These are phyloP conservation scores for Lapara coniferarum DNA, from an alignment of 2,888 invertebrate species.

Conservation along the genomic window DNA sequence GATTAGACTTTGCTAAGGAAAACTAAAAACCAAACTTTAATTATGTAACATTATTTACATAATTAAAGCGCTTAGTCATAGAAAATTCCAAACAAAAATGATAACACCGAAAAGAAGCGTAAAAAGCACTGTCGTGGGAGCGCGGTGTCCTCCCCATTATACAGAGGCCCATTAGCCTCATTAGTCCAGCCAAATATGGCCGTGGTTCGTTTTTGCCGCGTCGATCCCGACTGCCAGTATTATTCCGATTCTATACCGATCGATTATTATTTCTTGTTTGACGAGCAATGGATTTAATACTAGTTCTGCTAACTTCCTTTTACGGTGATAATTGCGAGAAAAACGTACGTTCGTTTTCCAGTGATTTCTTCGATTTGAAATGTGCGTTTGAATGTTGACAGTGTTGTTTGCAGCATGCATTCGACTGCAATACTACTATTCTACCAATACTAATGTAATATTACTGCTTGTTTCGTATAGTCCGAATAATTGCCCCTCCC, in stretches of 20 bases:
- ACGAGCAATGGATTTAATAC: slow-evolving; percentile 27
- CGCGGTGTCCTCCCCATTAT: slow-evolving; percentile 47
- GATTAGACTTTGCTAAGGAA: background rate
- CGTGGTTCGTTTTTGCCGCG: slow-evolving; percentile 50
- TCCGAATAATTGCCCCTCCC: too few species aligned
- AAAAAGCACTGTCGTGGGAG: slow-evolving; percentile 62
- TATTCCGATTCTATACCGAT: slow-evolving; percentile 41
- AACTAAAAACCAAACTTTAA: too few species aligned
- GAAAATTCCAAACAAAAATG: slow-evolving; percentile 34
- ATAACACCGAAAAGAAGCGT: slow-evolving; percentile 49
- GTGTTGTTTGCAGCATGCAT: too few species aligned
- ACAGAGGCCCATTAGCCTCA: slow-evolving; percentile 57
- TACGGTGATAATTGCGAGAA: slow-evolving; percentile 15
- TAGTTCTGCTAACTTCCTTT: slow-evolving; percentile 8
- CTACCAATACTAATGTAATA: too few species aligned
- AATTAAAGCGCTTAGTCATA: background rate
- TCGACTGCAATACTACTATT: too few species aligned
- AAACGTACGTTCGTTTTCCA: slow-evolving; percentile 8
- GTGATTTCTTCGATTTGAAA: background rate
- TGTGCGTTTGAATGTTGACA: background rate
- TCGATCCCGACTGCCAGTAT: slow-evolving; percentile 43
- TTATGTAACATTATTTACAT: too few species aligned
- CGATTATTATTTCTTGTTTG: slow-evolving; percentile 30
- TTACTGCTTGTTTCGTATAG: too few species aligned
- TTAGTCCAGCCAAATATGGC: slow-evolving; percentile 68